Evolutionary conservation across 2,113 vertebrate species (phyloP).

Genomic region (Coreoperca whiteheadi): DNA sequence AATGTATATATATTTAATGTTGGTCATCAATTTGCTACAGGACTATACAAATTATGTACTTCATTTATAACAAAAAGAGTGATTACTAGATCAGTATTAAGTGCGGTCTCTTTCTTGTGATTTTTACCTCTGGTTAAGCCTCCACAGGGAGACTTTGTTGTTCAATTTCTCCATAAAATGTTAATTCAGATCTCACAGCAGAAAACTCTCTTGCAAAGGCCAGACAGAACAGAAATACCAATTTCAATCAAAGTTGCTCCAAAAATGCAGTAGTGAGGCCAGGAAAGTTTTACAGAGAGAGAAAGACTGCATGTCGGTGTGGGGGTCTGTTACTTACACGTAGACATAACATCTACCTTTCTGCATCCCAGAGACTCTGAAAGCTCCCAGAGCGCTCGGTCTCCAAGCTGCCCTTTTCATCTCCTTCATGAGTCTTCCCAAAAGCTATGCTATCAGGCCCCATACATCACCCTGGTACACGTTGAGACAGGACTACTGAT

Average conservation of each 20-base stretch:
- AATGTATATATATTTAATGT: not conserved
- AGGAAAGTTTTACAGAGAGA: conserved; percentile 11
- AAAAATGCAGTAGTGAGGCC: not conserved
- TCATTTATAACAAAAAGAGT: not conserved
- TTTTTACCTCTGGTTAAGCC: not conserved
- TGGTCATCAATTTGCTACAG: not conserved
- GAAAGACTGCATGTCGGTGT: not conserved
- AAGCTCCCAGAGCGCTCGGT: conserved; percentile 20
- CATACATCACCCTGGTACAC: conserved; percentile 55
- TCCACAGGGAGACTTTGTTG: not conserved
- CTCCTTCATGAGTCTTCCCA: conserved; percentile 10
- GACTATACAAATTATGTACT: not conserved
- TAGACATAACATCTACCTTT: conserved; percentile 36
- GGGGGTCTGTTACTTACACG: conserved; percentile 33
- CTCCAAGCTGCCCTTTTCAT: conserved; percentile 48
- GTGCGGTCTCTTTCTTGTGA: not conserved
- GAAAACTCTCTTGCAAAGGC: not conserved
- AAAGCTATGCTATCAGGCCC: conserved; percentile 49
- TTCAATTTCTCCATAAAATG: conserved; percentile 6
- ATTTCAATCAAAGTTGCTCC: conserved; percentile 9
- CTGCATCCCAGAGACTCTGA: conserved; percentile 6
- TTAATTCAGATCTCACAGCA: conserved; percentile 10
- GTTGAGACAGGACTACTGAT: conserved; percentile 66
- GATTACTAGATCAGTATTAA: not conserved
- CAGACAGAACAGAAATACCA: conserved; percentile 1